These are phyloP conservation scores for Aegypius monachus DNA, from an alignment of 2,113 vertebrate species.

Conservation along the genomic window DNA sequence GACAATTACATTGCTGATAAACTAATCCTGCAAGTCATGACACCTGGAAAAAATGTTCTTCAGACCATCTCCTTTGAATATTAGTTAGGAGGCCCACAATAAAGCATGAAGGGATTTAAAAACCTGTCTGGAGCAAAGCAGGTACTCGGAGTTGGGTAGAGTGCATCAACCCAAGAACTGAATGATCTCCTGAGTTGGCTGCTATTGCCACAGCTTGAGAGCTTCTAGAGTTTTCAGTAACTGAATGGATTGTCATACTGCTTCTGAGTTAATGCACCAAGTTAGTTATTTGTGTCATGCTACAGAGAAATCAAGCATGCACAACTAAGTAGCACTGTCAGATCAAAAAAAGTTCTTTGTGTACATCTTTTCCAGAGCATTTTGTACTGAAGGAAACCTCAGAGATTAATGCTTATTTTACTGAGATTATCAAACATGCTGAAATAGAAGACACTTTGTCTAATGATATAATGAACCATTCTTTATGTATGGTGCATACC, in stretches of 20 bases:
- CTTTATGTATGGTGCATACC: background rate
- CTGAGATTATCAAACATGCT: background rate
- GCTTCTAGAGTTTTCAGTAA: background rate
- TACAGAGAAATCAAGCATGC: conserved; percentile 17
- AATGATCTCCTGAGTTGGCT: background rate
- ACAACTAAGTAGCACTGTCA: conserved; percentile 26
- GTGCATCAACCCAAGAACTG: background rate
- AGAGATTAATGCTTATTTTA: conserved; percentile 30
- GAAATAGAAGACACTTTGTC: background rate
- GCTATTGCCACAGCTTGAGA: background rate
- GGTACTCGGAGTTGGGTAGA: background rate
- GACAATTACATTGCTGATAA: background rate
- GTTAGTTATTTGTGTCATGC: background rate
- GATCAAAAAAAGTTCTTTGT: conserved; percentile 35
- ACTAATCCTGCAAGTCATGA: background rate
- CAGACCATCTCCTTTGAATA: background rate
- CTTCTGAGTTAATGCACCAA: background rate
- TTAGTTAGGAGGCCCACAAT: background rate
- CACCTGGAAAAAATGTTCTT: background rate
- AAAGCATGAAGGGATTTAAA: background rate
- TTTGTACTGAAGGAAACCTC: conserved; percentile 19
- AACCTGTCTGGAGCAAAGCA: background rate
- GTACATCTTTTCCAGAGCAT: conserved; percentile 20
- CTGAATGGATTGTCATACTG: background rate
- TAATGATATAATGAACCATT: background rate